These are phyloP conservation scores for Vipera ursinii DNA, from an alignment of 2,797 vertebrate species.

Conservation along the genomic window DNA sequence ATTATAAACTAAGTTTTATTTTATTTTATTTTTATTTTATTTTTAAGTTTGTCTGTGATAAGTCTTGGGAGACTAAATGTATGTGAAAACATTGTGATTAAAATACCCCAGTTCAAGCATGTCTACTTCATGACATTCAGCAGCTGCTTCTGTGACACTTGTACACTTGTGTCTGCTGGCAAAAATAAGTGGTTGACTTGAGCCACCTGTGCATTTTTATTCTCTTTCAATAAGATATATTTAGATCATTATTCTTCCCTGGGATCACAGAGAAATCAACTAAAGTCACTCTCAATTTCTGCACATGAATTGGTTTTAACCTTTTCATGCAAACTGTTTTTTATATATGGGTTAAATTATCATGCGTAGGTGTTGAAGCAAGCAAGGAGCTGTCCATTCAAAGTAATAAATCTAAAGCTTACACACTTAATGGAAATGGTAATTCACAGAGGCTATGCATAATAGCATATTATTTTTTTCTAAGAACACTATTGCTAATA, in stretches of 20 bases:
- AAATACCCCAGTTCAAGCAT: constrained; percentile 1
- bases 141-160: not conserved
- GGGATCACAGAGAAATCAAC: constrained; percentile 26
- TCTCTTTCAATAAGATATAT: not conserved
- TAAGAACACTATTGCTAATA: not conserved
- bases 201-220: not conserved
- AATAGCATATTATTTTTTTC: not conserved
- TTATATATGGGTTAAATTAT: not conserved
- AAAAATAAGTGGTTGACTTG: not conserved
- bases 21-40: too few relatives aligned
- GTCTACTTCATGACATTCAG: not conserved
- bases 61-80: not conserved
- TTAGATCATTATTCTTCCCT: not conserved
- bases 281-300: constrained; percentile 8
- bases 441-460: not conserved
- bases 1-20: constrained; percentile 3
- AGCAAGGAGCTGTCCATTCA: not conserved
- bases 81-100: not conserved
- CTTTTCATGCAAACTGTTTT: not conserved
- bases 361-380: not conserved
- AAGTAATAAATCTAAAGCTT: not conserved
- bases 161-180: not conserved
- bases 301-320: not conserved
- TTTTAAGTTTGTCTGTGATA: not conserved
- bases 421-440: not conserved